Percentiles rank a stretch among this genome's conserved stretches.
Conservation (phyloP, 2,888 invertebrate species). For the Adelognathus sp. region DNA sequence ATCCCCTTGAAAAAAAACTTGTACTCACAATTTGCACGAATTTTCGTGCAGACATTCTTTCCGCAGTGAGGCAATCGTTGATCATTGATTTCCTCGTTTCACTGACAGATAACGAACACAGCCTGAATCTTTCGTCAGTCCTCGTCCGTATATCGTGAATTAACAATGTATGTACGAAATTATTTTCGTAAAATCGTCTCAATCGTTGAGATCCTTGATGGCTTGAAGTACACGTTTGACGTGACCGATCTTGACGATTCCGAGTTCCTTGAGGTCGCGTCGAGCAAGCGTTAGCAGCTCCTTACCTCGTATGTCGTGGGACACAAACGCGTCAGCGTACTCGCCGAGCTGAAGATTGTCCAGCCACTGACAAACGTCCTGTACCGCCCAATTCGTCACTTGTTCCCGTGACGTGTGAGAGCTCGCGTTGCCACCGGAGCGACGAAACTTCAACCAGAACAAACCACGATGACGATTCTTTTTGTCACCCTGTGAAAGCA, state of each 20-base stretch:
- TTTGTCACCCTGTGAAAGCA: slow-evolving; percentile 72
- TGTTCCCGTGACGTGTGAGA: slow-evolving; percentile 76
- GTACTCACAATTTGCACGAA: not conserved
- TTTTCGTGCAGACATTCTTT: not conserved
- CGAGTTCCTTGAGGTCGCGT: slow-evolving; percentile 93
- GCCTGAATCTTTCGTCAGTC: not conserved
- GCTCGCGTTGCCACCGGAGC: slow-evolving; percentile 79
- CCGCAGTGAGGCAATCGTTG: not conserved
- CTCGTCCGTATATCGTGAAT: slow-evolving; percentile 23
- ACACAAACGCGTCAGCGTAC: slow-evolving; percentile 94
- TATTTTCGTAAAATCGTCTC: slow-evolving; percentile 24
- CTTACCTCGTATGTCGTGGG: slow-evolving; percentile 95
- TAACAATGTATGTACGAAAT: slow-evolving; percentile 28
- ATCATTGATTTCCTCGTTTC: not conserved
- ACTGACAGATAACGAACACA: slow-evolving; percentile 10
- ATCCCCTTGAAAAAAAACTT: too few species aligned
- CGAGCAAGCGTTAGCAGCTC: slow-evolving; percentile 94
- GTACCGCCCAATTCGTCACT: slow-evolving; percentile 88
- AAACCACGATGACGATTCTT: slow-evolving; percentile 83
- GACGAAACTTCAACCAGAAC: slow-evolving; percentile 87
- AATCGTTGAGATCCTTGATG: slow-evolving; percentile 89
- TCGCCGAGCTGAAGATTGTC: slow-evolving; percentile 94
- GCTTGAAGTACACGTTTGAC: slow-evolving; percentile 97
- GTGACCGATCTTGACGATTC: slow-evolving; percentile 97
- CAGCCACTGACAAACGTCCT: slow-evolving; percentile 95